These are phyloP conservation scores for Ptychodera flava DNA, from an alignment of 35 echinoderm and acorn worm genomes.

Conservation along the genomic window DNA sequence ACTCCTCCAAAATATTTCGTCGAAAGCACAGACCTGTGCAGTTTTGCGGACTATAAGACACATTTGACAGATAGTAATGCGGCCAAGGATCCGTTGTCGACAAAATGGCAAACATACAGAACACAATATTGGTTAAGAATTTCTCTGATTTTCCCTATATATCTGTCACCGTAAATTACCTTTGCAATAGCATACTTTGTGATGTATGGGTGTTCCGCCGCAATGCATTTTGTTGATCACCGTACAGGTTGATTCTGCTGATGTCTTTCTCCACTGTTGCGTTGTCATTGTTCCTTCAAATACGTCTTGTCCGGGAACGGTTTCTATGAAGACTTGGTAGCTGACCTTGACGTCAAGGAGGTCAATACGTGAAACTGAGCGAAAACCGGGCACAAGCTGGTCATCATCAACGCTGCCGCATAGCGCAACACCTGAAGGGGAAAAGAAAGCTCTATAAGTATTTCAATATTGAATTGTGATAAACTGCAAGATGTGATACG, in stretches of 20 bases:
- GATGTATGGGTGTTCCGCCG: neutral
- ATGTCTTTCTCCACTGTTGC: neutral
- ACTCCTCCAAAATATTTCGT: no score
- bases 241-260: neutral
- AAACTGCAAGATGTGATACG: neutral
- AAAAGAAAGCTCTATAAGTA: neutral
- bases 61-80: no score
- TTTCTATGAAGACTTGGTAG: neutral
- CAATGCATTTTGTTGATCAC: neutral
- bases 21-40: no score
- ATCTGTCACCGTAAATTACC: neutral
- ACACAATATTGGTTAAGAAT: no score
- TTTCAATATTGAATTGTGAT: neutral
- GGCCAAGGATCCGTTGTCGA: no score
- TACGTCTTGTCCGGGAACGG: neutral
- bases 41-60: no score
- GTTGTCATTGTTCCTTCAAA: neutral
- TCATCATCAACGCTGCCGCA: neutral
- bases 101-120: no score
- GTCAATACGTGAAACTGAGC: neutral
- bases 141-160: no score
- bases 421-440: neutral
- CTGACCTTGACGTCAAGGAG: neutral
- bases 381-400: neutral
- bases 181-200: neutral